Conservation (phyloP, 1,140 invertebrate genomes). For the Drosophila mojavensis region DNA sequence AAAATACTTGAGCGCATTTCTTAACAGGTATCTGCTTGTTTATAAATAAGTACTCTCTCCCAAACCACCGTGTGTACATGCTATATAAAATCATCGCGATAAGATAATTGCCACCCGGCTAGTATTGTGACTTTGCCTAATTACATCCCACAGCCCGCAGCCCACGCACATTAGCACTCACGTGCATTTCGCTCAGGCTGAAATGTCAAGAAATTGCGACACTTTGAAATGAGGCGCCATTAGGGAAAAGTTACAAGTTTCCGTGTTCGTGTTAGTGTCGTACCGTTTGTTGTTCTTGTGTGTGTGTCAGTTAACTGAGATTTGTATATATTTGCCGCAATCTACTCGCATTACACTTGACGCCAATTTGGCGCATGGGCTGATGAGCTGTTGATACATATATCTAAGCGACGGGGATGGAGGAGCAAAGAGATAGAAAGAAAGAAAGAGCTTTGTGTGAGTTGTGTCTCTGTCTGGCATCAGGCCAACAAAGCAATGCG, state of each 20-base stretch:
- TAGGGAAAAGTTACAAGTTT: not conserved
- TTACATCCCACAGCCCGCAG: slow-evolving; percentile 21
- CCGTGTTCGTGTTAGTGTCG: slow-evolving; percentile 3
- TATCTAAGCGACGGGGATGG: not conserved
- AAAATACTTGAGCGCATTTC: slow-evolving; percentile 20
- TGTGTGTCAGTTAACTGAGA: slow-evolving; percentile 35
- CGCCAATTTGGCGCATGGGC: slow-evolving; percentile 45
- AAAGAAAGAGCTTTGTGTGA: not conserved
- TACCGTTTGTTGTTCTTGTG: slow-evolving; percentile 16
- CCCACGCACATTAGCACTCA: slow-evolving; percentile 37
- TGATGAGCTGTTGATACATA: not conserved
- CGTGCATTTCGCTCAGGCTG: slow-evolving; percentile 33
- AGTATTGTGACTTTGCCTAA: slow-evolving; percentile 7
- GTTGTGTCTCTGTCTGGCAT: slow-evolving; percentile 27
- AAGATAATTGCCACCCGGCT: slow-evolving; percentile 43
- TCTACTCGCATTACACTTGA: slow-evolving; percentile 45
- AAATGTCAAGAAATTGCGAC: slow-evolving; percentile 13
- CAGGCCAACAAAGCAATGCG: slow-evolving; percentile 45
- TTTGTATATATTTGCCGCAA: slow-evolving; percentile 46
- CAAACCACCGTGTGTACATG: not conserved
- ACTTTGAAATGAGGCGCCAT: slow-evolving; percentile 13
- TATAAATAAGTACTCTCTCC: slow-evolving; percentile 10
- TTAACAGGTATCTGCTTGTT: slow-evolving; percentile 37
- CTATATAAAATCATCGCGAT: slow-evolving; percentile 30
- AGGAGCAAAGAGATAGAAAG: too few species aligned